These are phyloP conservation scores for Lordiphosa mommai DNA, from an alignment of 1,140 invertebrate genomes.

Conservation along the genomic window DNA sequence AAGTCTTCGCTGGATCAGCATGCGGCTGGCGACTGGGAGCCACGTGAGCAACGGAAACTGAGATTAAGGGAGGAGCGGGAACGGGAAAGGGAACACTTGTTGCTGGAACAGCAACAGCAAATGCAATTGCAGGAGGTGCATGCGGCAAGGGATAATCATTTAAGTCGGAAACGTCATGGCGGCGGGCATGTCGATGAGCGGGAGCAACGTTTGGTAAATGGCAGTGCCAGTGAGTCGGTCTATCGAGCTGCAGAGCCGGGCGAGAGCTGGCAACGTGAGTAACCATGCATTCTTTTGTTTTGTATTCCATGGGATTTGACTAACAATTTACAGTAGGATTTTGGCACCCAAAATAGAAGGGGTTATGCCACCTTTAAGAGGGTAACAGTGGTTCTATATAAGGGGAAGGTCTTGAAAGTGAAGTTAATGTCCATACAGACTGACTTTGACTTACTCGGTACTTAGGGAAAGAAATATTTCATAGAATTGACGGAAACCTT, in stretches of 20 bases:
- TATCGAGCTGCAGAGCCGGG: conserved; percentile 80
- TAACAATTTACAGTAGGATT: too few relatives aligned
- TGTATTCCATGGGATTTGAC: too few relatives aligned
- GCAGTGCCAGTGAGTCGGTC: conserved; percentile 19
- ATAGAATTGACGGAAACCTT: too few relatives aligned
- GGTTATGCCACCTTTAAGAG: too few relatives aligned
- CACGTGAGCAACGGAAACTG: conserved; percentile 58
- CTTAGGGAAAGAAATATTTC: too few relatives aligned
- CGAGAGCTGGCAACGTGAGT: conserved; percentile 83
- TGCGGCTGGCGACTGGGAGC: conserved; percentile 40
- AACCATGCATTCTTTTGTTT: too few relatives aligned
- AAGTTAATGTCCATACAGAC: too few relatives aligned
- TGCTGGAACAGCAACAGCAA: conserved; percentile 44
- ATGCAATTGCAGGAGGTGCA: conserved; percentile 48
- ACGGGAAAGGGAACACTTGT: conserved; percentile 35
- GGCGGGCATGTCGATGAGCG: conserved; percentile 30
- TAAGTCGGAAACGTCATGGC: conserved; percentile 40
- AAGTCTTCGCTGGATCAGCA: conserved; percentile 64
- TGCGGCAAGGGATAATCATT: conserved; percentile 38
- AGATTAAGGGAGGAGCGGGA: conserved; percentile 58
- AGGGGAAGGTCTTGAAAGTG: too few relatives aligned
- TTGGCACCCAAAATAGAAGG: too few relatives aligned
- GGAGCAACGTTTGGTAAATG: conserved; percentile 53
- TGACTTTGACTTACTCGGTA: too few relatives aligned
- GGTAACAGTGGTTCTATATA: too few relatives aligned